Percentiles rank a stretch among this genome's conserved stretches.
Evolutionary conservation across 2,113 vertebrate genomes (phyloP).

Genomic region (Terrapene triunguis): DNA sequence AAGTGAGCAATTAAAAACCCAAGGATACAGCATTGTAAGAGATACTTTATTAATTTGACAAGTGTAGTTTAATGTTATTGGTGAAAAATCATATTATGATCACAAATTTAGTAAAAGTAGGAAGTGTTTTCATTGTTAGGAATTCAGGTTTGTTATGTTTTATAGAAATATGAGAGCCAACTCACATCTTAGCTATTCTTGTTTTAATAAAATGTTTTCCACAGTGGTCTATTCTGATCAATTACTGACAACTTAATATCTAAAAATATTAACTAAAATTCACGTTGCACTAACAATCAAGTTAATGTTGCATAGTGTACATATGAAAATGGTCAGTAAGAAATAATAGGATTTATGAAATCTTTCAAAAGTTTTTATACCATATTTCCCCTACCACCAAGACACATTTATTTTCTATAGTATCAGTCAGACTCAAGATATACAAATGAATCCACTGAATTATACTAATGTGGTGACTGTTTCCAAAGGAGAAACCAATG

Average conservation of each 20-base stretch:
- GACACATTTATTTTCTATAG: not conserved
- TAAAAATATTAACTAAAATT: too few relatives aligned
- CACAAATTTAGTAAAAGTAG: not conserved
- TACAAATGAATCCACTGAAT: not conserved
- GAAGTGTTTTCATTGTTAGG: not conserved
- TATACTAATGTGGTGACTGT: not conserved
- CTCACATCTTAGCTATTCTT: not conserved
- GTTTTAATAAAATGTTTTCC: too few relatives aligned
- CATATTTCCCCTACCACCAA: not conserved
- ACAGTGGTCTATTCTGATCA: too few relatives aligned
- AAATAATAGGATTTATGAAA: not conserved
- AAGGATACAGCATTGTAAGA: not conserved
- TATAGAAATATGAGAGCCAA: not conserved
- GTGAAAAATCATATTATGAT: not conserved
- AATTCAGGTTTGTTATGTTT: not conserved
- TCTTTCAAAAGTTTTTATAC: not conserved
- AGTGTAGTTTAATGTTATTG: not conserved
- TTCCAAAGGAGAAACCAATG: not conserved
- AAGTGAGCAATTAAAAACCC: fast-evolving
- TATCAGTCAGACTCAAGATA: not conserved
- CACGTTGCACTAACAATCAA: too few relatives aligned
- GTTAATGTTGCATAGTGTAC: not conserved
- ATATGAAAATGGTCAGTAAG: not conserved
- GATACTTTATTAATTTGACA: not conserved
- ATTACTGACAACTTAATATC: too few relatives aligned